A percentile compares a stretch with the other conserved stretches of the same genome.
These are phyloP conservation scores for Dermatophagoides farinae DNA, from an alignment of 1,140 invertebrate species.

Conservation along the genomic window DNA sequence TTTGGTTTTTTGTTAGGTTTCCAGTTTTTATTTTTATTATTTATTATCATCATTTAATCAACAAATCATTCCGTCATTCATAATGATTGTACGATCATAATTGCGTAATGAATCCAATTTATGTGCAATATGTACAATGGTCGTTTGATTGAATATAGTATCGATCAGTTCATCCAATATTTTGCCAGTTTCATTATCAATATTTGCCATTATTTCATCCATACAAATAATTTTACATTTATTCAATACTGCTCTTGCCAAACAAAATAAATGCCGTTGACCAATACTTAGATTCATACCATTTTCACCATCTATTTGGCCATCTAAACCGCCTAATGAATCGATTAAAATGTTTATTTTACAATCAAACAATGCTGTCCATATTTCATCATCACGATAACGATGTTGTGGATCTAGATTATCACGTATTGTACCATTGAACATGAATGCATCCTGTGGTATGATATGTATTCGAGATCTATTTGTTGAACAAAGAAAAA, in stretches of 20 bases:
- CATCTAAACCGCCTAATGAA: background rate
- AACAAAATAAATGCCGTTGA: constrained; percentile 47
- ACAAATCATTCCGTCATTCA: constrained; percentile 34
- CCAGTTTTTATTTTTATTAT: too few relatives aligned
- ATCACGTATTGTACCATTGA: constrained; percentile 27
- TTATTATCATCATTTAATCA: too few relatives aligned
- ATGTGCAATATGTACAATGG: constrained; percentile 26
- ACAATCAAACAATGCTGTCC: constrained; percentile 20
- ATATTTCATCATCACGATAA: constrained; percentile 21
- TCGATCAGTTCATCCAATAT: constrained; percentile 25
- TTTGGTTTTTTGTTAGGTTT: too few relatives aligned
- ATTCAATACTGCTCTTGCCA: constrained; percentile 45
- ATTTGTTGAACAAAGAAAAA: background rate
- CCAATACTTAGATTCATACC: constrained; percentile 43
- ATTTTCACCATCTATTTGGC: constrained; percentile 23
- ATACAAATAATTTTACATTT: constrained; percentile 43
- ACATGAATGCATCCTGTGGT: constrained; percentile 37
- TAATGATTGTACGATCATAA: constrained; percentile 15
- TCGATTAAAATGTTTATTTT: constrained; percentile 19
- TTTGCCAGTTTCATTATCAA: constrained; percentile 47
- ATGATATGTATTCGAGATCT: constrained; percentile 60
- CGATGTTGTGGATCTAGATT: constrained; percentile 22
- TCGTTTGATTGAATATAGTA: background rate
- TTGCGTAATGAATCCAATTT: constrained; percentile 26
- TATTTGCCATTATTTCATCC: constrained; percentile 50